Conservation (phyloP, 2,888 invertebrate species). For the Empis livida region DNA sequence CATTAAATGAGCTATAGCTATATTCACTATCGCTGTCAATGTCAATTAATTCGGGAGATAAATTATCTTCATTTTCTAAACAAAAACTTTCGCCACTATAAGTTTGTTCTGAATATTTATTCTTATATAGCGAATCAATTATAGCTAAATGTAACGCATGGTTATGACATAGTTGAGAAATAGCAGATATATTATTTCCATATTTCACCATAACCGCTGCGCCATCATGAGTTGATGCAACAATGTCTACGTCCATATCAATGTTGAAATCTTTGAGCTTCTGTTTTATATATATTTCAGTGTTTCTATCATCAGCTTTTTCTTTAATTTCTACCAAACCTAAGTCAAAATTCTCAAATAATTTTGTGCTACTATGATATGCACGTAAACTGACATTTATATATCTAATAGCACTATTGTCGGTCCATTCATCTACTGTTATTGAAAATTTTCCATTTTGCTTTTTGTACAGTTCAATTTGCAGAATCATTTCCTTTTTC, state of each 20-base stretch:
- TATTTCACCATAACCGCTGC: constrained; percentile 3
- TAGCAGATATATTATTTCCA: constrained; percentile 2
- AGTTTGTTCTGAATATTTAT: neutral
- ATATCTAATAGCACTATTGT: neutral
- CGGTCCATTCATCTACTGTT: neutral
- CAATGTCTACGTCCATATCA: constrained; percentile 1
- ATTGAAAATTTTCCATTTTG: neutral
- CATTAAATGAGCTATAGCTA: neutral
- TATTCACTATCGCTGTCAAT: too few species aligned
- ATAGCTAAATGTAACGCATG: constrained; percentile 1
- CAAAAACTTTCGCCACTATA: constrained; percentile 3
- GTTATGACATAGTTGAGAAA: constrained; percentile 2
- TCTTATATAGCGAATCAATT: constrained; percentile 1
- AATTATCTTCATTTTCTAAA: constrained; percentile 1
- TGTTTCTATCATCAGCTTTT: too few species aligned
- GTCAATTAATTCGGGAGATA: too few species aligned
- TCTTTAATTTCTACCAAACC: constrained; percentile 1
- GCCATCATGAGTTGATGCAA: neutral
- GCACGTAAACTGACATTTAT: neutral
- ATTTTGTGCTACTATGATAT: neutral
- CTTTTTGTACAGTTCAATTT: constrained; percentile 1
- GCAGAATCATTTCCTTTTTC: constrained; percentile 1
- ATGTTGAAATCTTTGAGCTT: constrained; percentile 1
- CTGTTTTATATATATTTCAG: constrained; percentile 1
- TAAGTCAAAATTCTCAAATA: constrained; percentile 1